Conservation (phyloP, 2,797 vertebrate genomes). For the Enteromius paludinosus region DNA sequence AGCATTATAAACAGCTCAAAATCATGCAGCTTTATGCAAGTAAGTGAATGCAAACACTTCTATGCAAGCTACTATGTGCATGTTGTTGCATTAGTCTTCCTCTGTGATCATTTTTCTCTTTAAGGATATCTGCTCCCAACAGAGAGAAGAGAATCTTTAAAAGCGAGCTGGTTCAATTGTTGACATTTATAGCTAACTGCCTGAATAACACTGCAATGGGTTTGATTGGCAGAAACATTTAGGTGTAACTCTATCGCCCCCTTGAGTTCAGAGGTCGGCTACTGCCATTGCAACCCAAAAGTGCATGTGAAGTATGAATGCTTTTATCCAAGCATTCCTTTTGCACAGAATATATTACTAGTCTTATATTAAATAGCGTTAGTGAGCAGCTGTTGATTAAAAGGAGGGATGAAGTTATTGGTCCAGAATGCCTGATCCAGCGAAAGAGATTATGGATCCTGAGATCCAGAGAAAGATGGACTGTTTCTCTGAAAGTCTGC, state of each 20-base stretch:
- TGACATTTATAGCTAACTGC: neutral
- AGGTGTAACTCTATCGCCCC: slow-evolving; percentile 3
- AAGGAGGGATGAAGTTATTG: neutral
- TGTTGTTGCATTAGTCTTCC: neutral
- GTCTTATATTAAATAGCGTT: neutral
- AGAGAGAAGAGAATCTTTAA: neutral
- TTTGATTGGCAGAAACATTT: neutral
- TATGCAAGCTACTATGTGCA: neutral
- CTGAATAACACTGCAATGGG: neutral
- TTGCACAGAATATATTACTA: neutral
- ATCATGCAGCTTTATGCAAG: neutral
- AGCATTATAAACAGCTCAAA: neutral
- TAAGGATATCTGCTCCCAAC: neutral
- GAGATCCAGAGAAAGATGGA: neutral
- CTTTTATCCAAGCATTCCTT: neutral
- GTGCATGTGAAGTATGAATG: neutral
- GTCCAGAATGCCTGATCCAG: neutral
- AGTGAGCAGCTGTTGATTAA: slow-evolving; percentile 1
- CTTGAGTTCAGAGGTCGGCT: neutral
- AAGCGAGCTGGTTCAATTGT: neutral
- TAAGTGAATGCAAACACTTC: neutral
- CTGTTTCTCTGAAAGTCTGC: neutral
- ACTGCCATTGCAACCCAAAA: neutral
- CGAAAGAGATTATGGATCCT: neutral
- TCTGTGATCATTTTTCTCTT: neutral